A percentile compares a stretch with the other conserved stretches of the same genome.
phyloP scores from a whole-genome alignment of 2,113 vertebrate species.

The Dermatemys mawii region DNA sequence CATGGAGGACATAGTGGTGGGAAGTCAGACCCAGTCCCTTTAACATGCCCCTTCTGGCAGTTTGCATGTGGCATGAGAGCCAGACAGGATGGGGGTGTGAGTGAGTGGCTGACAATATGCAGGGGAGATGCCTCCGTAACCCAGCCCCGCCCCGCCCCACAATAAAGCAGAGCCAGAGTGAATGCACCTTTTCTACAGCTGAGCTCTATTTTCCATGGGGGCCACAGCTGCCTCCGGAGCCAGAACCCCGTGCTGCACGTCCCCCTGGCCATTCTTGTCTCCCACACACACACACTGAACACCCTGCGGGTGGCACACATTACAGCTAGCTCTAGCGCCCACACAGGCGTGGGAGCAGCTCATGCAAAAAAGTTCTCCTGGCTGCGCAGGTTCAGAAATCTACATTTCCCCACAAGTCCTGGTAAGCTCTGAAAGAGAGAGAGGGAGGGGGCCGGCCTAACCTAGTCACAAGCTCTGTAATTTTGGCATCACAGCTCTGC shows the following conservation, averaged over 20 bases:
- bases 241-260: background rate
- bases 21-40: background rate
- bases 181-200: background rate
- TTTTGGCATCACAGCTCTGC: background rate
- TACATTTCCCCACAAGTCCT: fast-evolving
- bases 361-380: background rate
- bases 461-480: background rate
- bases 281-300: background rate
- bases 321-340: background rate
- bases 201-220: slow-evolving; percentile 27
- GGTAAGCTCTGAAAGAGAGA: no score
- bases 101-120: fast-evolving
- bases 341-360: background rate
- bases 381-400: background rate
- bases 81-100: fast-evolving
- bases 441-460: background rate
- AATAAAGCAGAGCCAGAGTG: background rate
- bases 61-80: fast-evolving
- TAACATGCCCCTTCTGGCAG: background rate
- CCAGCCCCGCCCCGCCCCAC: fast-evolving
- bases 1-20: background rate
- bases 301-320: no score
- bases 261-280: background rate
- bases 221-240: background rate
- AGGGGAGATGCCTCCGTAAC: fast-evolving